Evolutionary conservation across 1,140 invertebrate genomes (phyloP).

Genomic region (Drosophila insularis): DNA sequence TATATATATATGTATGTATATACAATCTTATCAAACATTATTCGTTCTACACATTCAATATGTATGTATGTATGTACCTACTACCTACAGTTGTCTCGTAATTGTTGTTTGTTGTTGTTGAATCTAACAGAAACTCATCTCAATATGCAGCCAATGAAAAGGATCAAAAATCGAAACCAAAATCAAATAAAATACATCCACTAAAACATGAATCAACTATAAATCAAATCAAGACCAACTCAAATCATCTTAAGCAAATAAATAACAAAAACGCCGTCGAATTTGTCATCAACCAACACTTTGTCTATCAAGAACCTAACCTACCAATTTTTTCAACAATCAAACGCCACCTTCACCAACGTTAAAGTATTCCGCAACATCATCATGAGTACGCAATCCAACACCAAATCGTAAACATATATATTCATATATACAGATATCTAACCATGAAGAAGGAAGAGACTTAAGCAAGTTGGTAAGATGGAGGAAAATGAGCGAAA

Average conservation of each 20-base stretch:
- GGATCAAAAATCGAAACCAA: neutral
- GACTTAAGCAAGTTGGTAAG: neutral
- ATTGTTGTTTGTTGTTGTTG: constrained; percentile 50
- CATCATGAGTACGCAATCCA: neutral
- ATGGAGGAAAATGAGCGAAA: neutral
- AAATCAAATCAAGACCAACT: neutral
- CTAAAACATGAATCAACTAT: constrained; percentile 20
- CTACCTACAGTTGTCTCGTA: constrained; percentile 7
- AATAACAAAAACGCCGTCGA: neutral
- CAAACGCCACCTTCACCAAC: neutral
- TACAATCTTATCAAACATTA: constrained; percentile 26
- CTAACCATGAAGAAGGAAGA: neutral
- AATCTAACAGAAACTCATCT: constrained; percentile 2
- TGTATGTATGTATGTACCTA: neutral
- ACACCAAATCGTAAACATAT: neutral
- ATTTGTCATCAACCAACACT: neutral
- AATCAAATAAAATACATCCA: constrained; percentile 35
- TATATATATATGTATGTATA: constrained; percentile 12
- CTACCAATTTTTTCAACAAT: too few relatives aligned
- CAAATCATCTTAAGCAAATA: neutral
- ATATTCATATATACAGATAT: neutral
- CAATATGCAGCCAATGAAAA: neutral
- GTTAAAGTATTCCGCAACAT: neutral
- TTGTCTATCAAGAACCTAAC: too few relatives aligned
- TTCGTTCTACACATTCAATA: neutral